Evolutionary conservation across 1,140 invertebrate species (phyloP).

Genomic region (Temnothorax curvispinosus): DNA sequence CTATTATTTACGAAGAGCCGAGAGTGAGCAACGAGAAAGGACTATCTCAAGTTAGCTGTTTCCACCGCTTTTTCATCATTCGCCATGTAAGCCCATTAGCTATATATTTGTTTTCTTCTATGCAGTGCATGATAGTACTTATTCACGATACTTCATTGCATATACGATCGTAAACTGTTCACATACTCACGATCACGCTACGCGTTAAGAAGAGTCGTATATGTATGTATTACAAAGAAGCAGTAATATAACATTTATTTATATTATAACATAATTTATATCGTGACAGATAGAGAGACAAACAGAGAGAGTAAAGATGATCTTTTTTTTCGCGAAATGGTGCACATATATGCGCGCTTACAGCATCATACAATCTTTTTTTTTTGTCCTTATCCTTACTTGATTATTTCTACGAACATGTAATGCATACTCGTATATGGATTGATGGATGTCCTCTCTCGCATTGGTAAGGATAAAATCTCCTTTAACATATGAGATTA

Average conservation of each 20-base stretch:
- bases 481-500: conserved; percentile 78
- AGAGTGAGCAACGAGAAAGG: conserved; percentile 71
- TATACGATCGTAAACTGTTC: conserved; percentile 74
- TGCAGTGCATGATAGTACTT: conserved; percentile 65
- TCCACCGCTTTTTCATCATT: conserved; percentile 4
- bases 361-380: conserved; percentile 48
- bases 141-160: conserved; percentile 57
- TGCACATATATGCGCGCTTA: conserved; percentile 47
- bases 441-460: conserved; percentile 37
- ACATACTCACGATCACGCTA: conserved; percentile 77
- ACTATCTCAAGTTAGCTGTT: conserved; percentile 34
- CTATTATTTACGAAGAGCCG: conserved; percentile 66
- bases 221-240: conserved; percentile 81
- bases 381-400: conserved; percentile 53
- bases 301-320: conserved; percentile 68
- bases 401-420: conserved; percentile 63
- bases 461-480: conserved; percentile 67
- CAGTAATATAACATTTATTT: conserved; percentile 83
- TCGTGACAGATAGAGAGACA: conserved; percentile 68
- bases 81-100: conserved; percentile 48
- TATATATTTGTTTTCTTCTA: conserved; percentile 63
- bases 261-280: conserved; percentile 80
- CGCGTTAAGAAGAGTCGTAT: conserved; percentile 77
- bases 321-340: conserved; percentile 52
- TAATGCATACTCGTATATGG: conserved; percentile 48